Evolutionary conservation across 2,888 invertebrate genomes (phyloP).

Genomic region (Lithodes maja): DNA sequence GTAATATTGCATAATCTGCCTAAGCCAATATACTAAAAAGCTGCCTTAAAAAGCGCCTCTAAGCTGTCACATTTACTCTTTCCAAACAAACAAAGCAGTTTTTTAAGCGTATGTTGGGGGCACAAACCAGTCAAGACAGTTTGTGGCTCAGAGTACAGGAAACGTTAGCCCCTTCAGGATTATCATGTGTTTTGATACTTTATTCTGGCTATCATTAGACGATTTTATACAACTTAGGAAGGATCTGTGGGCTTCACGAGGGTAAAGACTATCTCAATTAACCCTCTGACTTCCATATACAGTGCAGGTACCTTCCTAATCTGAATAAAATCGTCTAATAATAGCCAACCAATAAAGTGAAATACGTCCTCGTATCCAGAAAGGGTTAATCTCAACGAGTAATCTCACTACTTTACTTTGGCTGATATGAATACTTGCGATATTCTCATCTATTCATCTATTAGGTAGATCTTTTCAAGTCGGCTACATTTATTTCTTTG

Average conservation of each 20-base stretch:
- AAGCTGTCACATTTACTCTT: neutral
- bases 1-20: neutral
- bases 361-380: too few species aligned
- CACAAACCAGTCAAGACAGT: neutral
- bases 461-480: too few species aligned
- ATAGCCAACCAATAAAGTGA: too few species aligned
- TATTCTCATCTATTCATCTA: too few species aligned
- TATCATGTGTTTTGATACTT: neutral
- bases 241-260: neutral
- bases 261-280: neutral
- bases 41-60: neutral
- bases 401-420: neutral
- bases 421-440: neutral
- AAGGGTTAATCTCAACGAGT: neutral
- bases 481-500: too few species aligned
- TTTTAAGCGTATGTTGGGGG: neutral
- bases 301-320: neutral
- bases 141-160: neutral
- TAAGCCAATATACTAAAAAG: neutral
- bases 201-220: neutral
- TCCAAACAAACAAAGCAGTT: neutral
- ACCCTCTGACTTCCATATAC: neutral
- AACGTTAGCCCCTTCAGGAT: neutral
- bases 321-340: constrained; percentile 1
- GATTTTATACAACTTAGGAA: neutral